Evolutionary conservation across 2,888 invertebrate species (phyloP).

Genomic region (Caenorhabditis sp.): DNA sequence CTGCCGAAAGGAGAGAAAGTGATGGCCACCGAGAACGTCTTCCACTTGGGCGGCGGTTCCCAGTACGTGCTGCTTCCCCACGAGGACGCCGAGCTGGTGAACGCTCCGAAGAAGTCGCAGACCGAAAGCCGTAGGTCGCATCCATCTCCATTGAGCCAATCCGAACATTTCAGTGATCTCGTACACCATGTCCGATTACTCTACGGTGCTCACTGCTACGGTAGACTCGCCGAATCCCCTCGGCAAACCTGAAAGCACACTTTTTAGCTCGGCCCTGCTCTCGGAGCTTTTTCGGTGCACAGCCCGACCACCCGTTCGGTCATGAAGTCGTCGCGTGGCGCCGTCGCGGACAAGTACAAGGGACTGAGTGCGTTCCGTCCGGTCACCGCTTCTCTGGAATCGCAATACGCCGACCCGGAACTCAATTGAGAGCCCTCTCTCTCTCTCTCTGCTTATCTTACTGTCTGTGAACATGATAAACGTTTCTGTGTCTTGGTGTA

Average conservation of each 20-base stretch:
- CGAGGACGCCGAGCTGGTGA: constrained; percentile 14
- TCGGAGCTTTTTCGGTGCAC: constrained; percentile 3
- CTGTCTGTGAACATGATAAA: no score
- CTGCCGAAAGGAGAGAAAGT: constrained; percentile 16
- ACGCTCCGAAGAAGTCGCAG: background rate
- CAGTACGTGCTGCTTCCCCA: constrained; percentile 25
- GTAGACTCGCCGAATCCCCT: background rate
- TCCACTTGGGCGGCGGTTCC: background rate
- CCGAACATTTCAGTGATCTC: constrained; percentile 10
- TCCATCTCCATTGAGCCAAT: background rate
- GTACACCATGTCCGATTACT: constrained; percentile 8
- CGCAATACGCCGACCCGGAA: constrained; percentile 23
- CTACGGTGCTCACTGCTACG: constrained; percentile 13
- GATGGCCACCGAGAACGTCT: constrained; percentile 33
- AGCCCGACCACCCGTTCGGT: background rate
- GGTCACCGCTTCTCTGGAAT: constrained; percentile 25
- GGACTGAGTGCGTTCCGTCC: constrained; percentile 51
- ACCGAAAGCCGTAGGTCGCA: constrained; percentile 5
- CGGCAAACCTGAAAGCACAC: background rate
- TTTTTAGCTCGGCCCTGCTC: constrained; percentile 32
- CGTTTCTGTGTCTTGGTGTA: no score
- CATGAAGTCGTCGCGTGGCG: background rate
- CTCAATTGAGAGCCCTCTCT: no score
- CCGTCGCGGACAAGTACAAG: constrained; percentile 21
- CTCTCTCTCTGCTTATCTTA: no score